Evolutionary conservation across 1,140 invertebrate species (phyloP).

Genomic region (Caerostris darwini): DNA sequence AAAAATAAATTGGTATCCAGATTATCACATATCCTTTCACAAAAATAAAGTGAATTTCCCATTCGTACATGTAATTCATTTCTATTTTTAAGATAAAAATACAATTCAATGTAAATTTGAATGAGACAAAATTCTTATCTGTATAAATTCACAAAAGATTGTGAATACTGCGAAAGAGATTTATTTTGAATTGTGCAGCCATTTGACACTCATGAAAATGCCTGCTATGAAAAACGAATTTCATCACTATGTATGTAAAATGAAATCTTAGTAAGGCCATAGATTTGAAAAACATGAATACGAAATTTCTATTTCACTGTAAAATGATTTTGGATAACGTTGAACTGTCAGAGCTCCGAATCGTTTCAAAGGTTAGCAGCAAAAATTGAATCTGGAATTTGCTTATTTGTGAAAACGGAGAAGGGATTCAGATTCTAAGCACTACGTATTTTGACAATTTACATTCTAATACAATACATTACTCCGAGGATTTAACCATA

Average conservation of each 20-base stretch:
- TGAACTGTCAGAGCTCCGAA: background rate
- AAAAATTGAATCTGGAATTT: slow-evolving; percentile 17
- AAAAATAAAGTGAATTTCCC: too few relatives aligned
- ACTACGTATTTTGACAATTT: too few relatives aligned
- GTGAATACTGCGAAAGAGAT: background rate
- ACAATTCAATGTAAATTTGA: too few relatives aligned
- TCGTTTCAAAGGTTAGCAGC: background rate
- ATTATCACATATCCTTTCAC: too few relatives aligned
- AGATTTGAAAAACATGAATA: background rate
- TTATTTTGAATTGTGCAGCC: background rate
- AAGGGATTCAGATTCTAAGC: background rate
- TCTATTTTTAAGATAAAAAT: too few relatives aligned
- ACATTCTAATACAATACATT: too few relatives aligned
- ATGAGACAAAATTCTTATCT: too few relatives aligned
- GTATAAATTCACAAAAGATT: background rate
- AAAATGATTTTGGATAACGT: background rate
- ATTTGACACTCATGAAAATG: background rate
- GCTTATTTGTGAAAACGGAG: background rate
- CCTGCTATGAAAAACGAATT: background rate
- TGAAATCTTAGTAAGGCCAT: background rate
- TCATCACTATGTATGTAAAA: background rate
- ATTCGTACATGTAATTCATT: too few relatives aligned
- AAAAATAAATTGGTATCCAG: too few relatives aligned
- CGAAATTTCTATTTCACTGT: background rate
- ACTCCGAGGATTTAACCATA: too few relatives aligned